A percentile compares a stretch with the other conserved stretches of the same genome.
Evolutionary conservation across 2,797 vertebrate species (phyloP).

Genomic region (Artibeus lituratus): DNA sequence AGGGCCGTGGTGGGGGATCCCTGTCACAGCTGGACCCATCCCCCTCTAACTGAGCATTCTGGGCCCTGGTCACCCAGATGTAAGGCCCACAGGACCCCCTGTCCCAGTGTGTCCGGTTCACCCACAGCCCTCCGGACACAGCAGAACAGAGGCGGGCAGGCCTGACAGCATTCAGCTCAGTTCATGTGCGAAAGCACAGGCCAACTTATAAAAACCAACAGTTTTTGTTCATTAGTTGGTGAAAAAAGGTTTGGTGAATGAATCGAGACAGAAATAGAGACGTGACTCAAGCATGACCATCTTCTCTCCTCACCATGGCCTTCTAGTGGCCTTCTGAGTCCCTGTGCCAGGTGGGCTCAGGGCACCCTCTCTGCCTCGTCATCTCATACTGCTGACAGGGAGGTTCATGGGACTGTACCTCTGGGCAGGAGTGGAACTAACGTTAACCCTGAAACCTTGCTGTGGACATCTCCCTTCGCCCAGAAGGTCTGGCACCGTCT

Average conservation of each 20-base stretch:
- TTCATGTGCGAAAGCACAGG: background rate
- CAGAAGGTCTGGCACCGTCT: background rate
- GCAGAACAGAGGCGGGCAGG: background rate
- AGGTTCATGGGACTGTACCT: background rate
- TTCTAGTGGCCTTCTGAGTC: background rate
- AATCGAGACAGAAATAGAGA: background rate
- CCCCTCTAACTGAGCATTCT: background rate
- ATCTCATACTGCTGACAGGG: background rate
- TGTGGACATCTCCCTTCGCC: background rate
- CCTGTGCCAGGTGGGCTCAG: background rate
- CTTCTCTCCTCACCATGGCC: background rate
- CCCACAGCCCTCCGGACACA: background rate
- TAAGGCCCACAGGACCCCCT: background rate
- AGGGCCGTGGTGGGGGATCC: background rate
- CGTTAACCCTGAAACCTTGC: background rate
- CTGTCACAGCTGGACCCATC: background rate
- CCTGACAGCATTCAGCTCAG: background rate
- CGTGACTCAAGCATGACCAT: background rate
- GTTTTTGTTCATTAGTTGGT: background rate
- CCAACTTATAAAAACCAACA: constrained; percentile 9
- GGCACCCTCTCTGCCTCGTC: background rate
- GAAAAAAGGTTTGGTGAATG: background rate
- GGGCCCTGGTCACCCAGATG: background rate
- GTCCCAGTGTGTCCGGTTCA: background rate
- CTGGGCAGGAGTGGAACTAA: background rate